Evolutionary conservation across 2,888 invertebrate genomes (phyloP).

Genomic region (Dusona sp.): DNA sequence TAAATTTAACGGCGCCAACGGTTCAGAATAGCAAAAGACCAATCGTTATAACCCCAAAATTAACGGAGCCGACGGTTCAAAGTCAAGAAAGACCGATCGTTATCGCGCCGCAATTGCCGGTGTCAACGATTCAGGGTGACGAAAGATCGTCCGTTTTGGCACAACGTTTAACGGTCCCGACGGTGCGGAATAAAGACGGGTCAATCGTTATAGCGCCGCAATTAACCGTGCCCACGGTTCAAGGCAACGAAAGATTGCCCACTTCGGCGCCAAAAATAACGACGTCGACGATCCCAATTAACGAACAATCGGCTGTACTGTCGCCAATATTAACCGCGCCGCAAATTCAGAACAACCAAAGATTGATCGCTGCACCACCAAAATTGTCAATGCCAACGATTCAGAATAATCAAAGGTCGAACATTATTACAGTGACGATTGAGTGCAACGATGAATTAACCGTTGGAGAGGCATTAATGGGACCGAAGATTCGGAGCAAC

Average conservation of each 20-base stretch:
- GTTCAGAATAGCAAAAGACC: constrained; percentile 3
- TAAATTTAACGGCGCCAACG: neutral
- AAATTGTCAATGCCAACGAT: neutral
- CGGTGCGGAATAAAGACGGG: neutral
- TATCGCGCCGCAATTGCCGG: too few relatives aligned
- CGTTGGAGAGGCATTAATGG: neutral
- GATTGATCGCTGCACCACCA: neutral
- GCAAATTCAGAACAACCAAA: constrained; percentile 7
- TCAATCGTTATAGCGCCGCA: neutral
- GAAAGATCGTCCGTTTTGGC: neutral
- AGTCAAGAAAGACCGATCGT: neutral
- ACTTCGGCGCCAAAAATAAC: neutral
- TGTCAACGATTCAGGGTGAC: neutral
- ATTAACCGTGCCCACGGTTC: neutral
- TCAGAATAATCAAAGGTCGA: neutral
- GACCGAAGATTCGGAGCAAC: constrained; percentile 2
- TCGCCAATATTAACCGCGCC: neutral
- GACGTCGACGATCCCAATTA: neutral
- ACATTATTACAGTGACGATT: neutral
- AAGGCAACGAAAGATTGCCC: neutral
- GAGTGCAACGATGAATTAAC: neutral
- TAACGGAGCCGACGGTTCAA: neutral
- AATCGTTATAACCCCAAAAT: neutral
- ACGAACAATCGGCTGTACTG: neutral
- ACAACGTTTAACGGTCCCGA: neutral